Conservation (phyloP, 2,113 vertebrate genomes). For the Amazona vittata region DNA sequence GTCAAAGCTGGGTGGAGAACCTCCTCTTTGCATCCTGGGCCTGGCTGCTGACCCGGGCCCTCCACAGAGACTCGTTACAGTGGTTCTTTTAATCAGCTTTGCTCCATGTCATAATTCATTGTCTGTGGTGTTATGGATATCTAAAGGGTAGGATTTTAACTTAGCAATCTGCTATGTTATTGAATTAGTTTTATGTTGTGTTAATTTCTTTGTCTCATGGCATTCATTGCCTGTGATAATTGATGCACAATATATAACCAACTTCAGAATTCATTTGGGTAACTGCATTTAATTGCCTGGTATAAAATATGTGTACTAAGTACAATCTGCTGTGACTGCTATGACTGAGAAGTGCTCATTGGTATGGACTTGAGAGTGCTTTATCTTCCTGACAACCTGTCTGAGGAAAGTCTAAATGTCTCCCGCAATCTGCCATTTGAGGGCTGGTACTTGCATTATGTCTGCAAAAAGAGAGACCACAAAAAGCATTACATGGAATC, state of each 20-base stretch:
- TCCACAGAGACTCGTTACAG: background rate
- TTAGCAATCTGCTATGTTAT: constrained; percentile 46
- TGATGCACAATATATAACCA: constrained; percentile 27
- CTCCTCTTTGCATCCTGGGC: background rate
- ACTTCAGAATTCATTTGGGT: constrained; percentile 54
- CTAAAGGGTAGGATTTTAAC: constrained; percentile 51
- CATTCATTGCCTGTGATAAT: constrained; percentile 45
- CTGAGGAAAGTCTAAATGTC: background rate
- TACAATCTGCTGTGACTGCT: constrained; percentile 52
- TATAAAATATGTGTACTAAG: constrained; percentile 39
- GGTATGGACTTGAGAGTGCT: background rate
- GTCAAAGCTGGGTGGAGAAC: background rate
- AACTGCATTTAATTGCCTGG: constrained; percentile 48
- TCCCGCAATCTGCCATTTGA: background rate
- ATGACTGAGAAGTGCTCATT: constrained; percentile 38
- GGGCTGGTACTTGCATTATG: background rate
- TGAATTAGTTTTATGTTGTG: constrained; percentile 62
- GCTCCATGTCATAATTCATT: background rate
- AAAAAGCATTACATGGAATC: fast-evolving
- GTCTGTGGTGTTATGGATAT: background rate
- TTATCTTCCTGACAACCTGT: constrained; percentile 37
- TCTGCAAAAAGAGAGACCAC: background rate
- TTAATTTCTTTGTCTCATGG: constrained; percentile 50
- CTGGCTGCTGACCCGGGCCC: background rate
- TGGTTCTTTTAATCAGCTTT: constrained; percentile 7